Evolutionary conservation across 2,888 invertebrate species (phyloP), one percentile per base, ranked within the genome.

Genomic region (Lacanobia wlatinum): DNA sequence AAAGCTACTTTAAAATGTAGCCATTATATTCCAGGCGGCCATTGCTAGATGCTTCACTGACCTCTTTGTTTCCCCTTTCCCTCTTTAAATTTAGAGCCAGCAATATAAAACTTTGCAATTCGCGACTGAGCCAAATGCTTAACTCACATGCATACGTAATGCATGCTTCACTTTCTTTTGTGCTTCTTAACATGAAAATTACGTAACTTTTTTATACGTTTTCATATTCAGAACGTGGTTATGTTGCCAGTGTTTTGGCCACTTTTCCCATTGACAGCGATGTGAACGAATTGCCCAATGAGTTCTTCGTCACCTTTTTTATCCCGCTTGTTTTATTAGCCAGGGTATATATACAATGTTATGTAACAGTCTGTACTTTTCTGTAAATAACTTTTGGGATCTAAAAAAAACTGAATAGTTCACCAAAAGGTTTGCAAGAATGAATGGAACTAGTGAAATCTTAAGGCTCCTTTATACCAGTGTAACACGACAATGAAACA

Each of bases 51-150:
- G 63, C 65, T 69, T 70, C 58, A 79, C 53, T 56, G 56, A 71
- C 9, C 61, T 70, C 74, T 76, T 82, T 74, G 67, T 74, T 83
- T 52, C 58, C 60, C 61, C 64, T 62, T 66, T 56, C 62, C 53
- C 58, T 69, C 65, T 76, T 76, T 67, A 81, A 59, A 82, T 67
- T 82, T 84, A 84, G 64, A 78, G 34, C 63, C 48, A 55, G 65
- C 62, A 53, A 67, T 75, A 80, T 80, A 84, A 80, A 83, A 83
- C 67, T 78, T 68, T 63, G 75, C 70, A 73, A 73, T 79, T 62
- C 65, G 60, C 66, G 23, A 80, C 62, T 70, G 71, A 72, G 75
- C 59, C 40, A 78, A 78, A 70, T 65, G 61, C 73, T 69, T 72
- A 55, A 50, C 38, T 68, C 23, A 61, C 66, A 50, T 60, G 59